Base-by-base conservation (phyloP, 1,140 invertebrate genomes). In the Zaprionus africanus region DNA sequence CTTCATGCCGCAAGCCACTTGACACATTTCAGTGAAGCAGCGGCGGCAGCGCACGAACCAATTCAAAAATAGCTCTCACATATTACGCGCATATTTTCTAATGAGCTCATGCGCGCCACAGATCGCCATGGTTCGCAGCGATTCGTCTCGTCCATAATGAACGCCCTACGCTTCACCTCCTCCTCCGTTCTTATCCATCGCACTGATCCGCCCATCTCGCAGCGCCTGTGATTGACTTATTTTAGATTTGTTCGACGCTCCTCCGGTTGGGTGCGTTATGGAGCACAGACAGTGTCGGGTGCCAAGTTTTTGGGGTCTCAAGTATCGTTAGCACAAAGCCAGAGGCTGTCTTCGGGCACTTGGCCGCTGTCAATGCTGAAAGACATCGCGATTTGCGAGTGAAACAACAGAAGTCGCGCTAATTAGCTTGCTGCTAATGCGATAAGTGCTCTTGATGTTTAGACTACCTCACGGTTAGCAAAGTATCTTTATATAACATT, bases 81-180 rank as follows among this genome's bases (percentile, higher is more conserved):
- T 85, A 88, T 88, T 88, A 88, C 81, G 79, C 85, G 85, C 85
- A 90, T 88, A 90, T 88, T 88, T 88, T 88, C 85, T 90, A 88
- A 88, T 90, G 85, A 88, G 85, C 85, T 85, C 84, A 87, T 80
- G 84, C 84, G 58, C 76, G 74, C 67, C 84, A 53, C 63, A 41
- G 72, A 81, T 79, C 76, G 85, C 65, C 79, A 90, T 82, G 84
- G 85, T 90, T 90, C 81, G 70, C 65, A 79, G 76, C 54, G 24
- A 53, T 79, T 79, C 76, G 61, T 49, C 65, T 83, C 77, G 56
- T 54, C 65, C 71, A 70, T 69, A 82, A 82, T 76, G 73, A 65
- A 82, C 22, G 51, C 41, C 56, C 13, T 24, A 26, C 15, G 15
- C 38, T 49, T 4, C 17, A 9, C 17, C 43, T 49, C n/a, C 43